Conservation (phyloP, 2,113 vertebrate genomes). For the Bettongia penicillata region DNA sequence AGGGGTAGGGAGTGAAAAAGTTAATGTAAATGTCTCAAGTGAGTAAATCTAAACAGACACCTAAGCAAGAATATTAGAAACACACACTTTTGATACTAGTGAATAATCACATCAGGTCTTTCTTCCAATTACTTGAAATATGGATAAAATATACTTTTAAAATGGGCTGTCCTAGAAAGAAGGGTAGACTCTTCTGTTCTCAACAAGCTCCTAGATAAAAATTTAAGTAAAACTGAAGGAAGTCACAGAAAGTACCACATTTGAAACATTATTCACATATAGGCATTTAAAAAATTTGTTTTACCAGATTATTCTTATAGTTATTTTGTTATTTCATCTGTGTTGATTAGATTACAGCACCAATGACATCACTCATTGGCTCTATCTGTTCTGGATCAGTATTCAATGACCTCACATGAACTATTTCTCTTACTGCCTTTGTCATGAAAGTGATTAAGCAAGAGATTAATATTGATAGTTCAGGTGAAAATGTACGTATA, state of each 20-base stretch:
- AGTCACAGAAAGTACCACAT: slow-evolving; percentile 4
- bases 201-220: background rate
- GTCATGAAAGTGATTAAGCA: background rate
- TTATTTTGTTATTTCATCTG: background rate
- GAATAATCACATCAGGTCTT: background rate
- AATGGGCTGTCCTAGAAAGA: background rate
- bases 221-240: background rate
- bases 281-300: too few species aligned
- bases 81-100: background rate
- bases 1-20: background rate
- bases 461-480: background rate
- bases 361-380: background rate
- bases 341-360: background rate
- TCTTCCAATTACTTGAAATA: background rate
- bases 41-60: background rate
- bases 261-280: background rate
- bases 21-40: background rate
- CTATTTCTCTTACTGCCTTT: background rate
- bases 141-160: background rate
- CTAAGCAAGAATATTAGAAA: background rate
- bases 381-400: background rate
- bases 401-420: background rate
- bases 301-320: background rate
- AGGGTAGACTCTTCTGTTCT: background rate
- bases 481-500: background rate